These are phyloP conservation scores for Leistus spinibarbis DNA, from an alignment of 2,888 invertebrate species.

Conservation along the genomic window DNA sequence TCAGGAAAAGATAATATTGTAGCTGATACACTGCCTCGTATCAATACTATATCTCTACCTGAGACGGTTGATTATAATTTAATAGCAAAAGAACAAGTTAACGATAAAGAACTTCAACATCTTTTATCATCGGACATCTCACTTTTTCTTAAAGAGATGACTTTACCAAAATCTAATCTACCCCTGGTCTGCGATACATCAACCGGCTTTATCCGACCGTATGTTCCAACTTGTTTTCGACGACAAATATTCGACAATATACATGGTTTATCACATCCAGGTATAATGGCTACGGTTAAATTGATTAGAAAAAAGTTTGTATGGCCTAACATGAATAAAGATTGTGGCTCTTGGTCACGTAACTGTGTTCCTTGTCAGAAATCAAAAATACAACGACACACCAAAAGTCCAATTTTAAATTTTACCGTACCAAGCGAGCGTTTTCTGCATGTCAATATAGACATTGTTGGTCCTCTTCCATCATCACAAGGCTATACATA, in stretches of 20 bases:
- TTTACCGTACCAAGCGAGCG: conserved; percentile 45
- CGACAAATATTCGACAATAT: conserved; percentile 39
- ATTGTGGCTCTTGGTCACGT: conserved; percentile 49
- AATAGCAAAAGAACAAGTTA: conserved; percentile 43
- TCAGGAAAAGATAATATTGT: conserved; percentile 49
- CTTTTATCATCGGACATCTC: too few relatives aligned
- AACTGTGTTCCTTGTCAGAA: conserved; percentile 50
- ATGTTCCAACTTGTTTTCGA: conserved; percentile 31
- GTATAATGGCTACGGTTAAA: conserved; percentile 43
- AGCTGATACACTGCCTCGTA: conserved; percentile 49
- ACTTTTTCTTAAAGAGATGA: background rate
- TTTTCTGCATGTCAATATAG: conserved; percentile 50
- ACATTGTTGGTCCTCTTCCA: conserved; percentile 47
- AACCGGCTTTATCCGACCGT: conserved; percentile 30
- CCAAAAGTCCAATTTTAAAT: conserved; percentile 43
- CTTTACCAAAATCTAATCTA: background rate
- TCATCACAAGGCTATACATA: conserved; percentile 43
- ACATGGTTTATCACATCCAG: conserved; percentile 47
- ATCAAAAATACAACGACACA: conserved; percentile 49
- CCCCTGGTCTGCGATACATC: conserved; percentile 12
- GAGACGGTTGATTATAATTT: conserved; percentile 35
- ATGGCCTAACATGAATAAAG: conserved; percentile 51
- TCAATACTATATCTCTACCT: conserved; percentile 35
- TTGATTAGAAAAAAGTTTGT: conserved; percentile 50
- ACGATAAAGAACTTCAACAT: conserved; percentile 45